Percentiles rank a stretch among this genome's conserved stretches.
phyloP scores from a whole-genome alignment of 1,140 invertebrate genomes.

The Sminthurinus signatus region DNA sequence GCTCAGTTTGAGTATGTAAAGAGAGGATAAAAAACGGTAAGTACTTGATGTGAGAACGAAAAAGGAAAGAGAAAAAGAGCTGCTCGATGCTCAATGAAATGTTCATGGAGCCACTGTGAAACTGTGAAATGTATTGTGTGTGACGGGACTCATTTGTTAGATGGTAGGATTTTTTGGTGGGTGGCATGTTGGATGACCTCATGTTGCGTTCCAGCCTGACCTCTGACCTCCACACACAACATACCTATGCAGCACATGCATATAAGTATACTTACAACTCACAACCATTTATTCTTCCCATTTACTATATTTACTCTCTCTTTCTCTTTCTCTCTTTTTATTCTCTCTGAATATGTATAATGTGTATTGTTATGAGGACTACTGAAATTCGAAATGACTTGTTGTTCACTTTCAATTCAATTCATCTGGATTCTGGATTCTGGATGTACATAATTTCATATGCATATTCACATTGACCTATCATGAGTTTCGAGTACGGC shows the following conservation, averaged over 20 bases:
- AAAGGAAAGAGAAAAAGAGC: too few species aligned
- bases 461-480: too few species aligned
- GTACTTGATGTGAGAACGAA: too few species aligned
- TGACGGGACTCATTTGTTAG: constrained; percentile 41
- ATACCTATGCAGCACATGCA: constrained; percentile 1
- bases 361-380: background rate
- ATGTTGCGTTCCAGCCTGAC: constrained; percentile 36
- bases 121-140: constrained; percentile 34
- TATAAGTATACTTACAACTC: background rate
- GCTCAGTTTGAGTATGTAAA: too few species aligned
- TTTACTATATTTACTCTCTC: background rate
- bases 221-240: constrained; percentile 31
- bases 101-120: constrained; percentile 16
- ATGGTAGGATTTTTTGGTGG: constrained; percentile 38
- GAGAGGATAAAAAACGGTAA: too few species aligned
- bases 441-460: too few species aligned
- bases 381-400: too few species aligned
- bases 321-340: background rate
- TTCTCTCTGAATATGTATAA: background rate
- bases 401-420: too few species aligned
- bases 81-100: too few species aligned
- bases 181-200: constrained; percentile 39
- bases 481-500: too few species aligned
- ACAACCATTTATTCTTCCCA: background rate
- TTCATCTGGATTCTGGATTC: too few species aligned